phyloP scores from a whole-genome alignment of 2,888 invertebrate species.

The Melipona beecheii region DNA sequence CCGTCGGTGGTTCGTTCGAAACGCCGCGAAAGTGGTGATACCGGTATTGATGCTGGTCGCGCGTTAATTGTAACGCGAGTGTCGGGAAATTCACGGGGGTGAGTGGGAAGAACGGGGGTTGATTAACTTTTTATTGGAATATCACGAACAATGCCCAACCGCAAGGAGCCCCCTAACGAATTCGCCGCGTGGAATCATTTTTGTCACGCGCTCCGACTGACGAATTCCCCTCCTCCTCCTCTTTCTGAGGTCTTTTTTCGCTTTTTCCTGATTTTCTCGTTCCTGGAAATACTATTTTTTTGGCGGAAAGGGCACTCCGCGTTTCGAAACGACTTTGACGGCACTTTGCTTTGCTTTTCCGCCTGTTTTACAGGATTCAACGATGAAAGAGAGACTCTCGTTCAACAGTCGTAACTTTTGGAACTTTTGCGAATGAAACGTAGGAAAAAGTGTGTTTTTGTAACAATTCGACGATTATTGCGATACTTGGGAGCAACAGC shows the following conservation, averaged over 20 bases:
- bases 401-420: too few species aligned
- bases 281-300: background rate
- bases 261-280: background rate
- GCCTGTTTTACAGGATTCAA: too few species aligned
- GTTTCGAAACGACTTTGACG: too few species aligned
- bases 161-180: slow-evolving; percentile 26
- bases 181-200: slow-evolving; percentile 13
- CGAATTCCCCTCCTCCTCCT: background rate
- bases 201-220: background rate
- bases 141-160: slow-evolving; percentile 40
- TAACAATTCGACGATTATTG: too few species aligned
- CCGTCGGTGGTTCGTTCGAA: slow-evolving; percentile 42
- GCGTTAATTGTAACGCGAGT: slow-evolving; percentile 32
- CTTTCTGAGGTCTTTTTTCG: background rate
- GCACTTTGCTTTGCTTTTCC: too few species aligned
- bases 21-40: slow-evolving; percentile 41
- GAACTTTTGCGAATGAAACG: too few species aligned
- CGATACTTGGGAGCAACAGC: too few species aligned
- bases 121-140: slow-evolving; percentile 56
- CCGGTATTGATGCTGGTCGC: slow-evolving; percentile 35
- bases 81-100: slow-evolving; percentile 29
- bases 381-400: too few species aligned
- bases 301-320: too few species aligned
- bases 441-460: too few species aligned
- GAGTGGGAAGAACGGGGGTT: background rate